A percentile compares a stretch with the other conserved stretches of the same genome.
Conservation (phyloP, 1,140 invertebrate species). For the Orchestia grillus region DNA sequence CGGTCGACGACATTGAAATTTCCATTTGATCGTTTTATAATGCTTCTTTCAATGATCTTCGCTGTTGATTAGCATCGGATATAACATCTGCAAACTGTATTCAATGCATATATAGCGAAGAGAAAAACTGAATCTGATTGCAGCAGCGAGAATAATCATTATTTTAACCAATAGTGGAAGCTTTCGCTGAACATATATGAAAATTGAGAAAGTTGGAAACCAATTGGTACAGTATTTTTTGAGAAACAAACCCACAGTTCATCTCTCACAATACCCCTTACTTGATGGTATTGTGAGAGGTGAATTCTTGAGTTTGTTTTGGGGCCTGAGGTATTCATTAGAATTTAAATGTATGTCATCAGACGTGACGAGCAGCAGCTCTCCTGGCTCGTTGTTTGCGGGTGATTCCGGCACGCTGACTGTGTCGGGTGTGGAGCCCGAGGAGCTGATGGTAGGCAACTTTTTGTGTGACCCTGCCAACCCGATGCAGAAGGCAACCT, state of each 20-base stretch:
- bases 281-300: not conserved
- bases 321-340: not conserved
- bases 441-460: slow-evolving; percentile 87
- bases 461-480: slow-evolving; percentile 85
- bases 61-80: no score
- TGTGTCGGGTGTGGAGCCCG: slow-evolving; percentile 80
- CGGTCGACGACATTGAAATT: no score
- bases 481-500: slow-evolving; percentile 83
- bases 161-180: not conserved
- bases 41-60: no score
- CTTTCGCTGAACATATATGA: not conserved
- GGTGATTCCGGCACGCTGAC: slow-evolving; percentile 92
- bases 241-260: not conserved
- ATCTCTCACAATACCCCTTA: not conserved
- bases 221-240: not conserved
- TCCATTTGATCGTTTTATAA: no score
- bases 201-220: not conserved
- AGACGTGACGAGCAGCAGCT: not conserved
- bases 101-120: no score
- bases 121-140: no score
- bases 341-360: not conserved
- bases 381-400: slow-evolving; percentile 83
- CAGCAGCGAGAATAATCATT: not conserved
- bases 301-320: not conserved
- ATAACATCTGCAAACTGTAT: no score